Conservation (phyloP, 2,113 vertebrate species). For the Aphyosemion australe region DNA sequence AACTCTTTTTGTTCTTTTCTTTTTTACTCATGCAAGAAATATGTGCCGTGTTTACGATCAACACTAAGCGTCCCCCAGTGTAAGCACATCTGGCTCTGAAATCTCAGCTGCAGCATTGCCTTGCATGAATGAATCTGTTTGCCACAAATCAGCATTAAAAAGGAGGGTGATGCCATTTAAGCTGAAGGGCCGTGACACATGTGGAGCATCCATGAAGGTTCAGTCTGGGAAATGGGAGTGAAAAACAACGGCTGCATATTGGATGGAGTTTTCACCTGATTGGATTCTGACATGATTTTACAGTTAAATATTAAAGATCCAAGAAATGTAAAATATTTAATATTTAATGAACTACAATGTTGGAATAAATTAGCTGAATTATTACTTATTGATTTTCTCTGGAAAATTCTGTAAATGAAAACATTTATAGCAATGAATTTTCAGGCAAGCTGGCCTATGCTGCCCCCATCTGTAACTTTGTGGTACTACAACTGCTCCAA, state of each 20-base stretch:
- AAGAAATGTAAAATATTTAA: no score
- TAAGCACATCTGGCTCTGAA: slow-evolving; percentile 58
- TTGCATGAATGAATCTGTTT: slow-evolving; percentile 40
- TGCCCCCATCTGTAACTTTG: slow-evolving; percentile 36
- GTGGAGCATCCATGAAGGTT: slow-evolving; percentile 38
- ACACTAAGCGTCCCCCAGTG: slow-evolving; percentile 26
- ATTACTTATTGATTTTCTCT: no score
- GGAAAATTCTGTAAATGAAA: no score
- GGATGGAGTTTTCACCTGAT: slow-evolving; percentile 51
- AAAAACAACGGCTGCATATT: slow-evolving; percentile 16
- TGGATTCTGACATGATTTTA: slow-evolving; percentile 41
- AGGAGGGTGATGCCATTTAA: slow-evolving; percentile 25
- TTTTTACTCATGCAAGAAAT: slow-evolving; percentile 22
- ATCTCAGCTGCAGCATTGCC: slow-evolving; percentile 31
- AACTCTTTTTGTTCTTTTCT: slow-evolving; percentile 1
- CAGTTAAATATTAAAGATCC: not conserved
- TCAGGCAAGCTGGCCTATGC: slow-evolving; percentile 8
- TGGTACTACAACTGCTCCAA: slow-evolving; percentile 33
- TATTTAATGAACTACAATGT: no score
- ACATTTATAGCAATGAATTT: no score
- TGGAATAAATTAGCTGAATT: no score
- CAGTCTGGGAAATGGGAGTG: slow-evolving; percentile 10
- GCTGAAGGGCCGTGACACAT: slow-evolving; percentile 41
- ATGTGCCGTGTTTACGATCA: slow-evolving; percentile 10
- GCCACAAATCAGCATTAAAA: slow-evolving; percentile 49